A percentile compares a stretch with the other conserved stretches of the same genome.
These are phyloP conservation scores for Dinoponera quadriceps DNA, from an alignment of 1,140 invertebrate species.

Conservation along the genomic window DNA sequence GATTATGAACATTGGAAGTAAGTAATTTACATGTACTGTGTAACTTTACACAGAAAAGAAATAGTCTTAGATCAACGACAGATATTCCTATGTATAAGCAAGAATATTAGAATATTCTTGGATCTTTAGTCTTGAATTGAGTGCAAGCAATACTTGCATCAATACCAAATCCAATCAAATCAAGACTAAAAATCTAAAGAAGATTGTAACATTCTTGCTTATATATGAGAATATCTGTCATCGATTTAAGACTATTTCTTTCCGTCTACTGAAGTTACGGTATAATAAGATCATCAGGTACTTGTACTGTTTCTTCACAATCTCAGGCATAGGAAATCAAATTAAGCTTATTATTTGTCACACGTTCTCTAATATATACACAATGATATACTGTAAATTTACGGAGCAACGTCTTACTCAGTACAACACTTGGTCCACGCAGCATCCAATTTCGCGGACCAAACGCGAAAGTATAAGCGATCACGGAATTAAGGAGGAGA, in stretches of 20 bases:
- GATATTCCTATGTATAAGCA: no score
- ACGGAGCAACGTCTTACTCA: constrained; percentile 1
- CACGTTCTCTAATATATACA: neutral
- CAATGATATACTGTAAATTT: constrained; percentile 22
- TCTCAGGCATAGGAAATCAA: neutral
- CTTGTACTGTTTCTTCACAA: constrained; percentile 27
- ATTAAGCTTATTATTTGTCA: constrained; percentile 29
- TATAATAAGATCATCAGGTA: constrained; percentile 51
- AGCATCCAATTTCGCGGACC: constrained; percentile 4
- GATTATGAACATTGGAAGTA: constrained; percentile 11
- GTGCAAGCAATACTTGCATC: no score
- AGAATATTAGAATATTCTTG: no score
- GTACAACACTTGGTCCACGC: constrained; percentile 6
- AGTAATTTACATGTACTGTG: neutral
- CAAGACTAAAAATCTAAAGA: no score
- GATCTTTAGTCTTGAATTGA: no score
- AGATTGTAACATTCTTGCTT: no score
- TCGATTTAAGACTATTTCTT: no score
- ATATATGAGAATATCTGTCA: no score
- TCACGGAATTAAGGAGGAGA: neutral
- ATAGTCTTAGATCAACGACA: no score
- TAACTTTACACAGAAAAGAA: no score
- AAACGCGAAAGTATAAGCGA: neutral
- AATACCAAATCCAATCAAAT: no score
- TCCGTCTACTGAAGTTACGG: neutral